A percentile compares a stretch with the other conserved stretches of the same genome.
phyloP scores from a whole-genome alignment of 2,113 vertebrate genomes.

The Chrysemys picta region DNA sequence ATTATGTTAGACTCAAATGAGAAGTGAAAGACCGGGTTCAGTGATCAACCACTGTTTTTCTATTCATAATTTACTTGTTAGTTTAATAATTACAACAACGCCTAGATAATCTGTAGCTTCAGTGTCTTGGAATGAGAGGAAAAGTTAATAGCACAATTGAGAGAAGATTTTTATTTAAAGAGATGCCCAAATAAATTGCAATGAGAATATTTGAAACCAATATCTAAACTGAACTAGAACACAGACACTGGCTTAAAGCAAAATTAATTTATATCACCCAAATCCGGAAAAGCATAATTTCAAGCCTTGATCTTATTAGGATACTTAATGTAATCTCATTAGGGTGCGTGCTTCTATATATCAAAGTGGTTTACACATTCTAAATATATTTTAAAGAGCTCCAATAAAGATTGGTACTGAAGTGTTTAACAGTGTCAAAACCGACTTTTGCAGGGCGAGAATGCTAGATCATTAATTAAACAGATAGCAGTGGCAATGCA shows the following conservation, averaged over 20 bases:
- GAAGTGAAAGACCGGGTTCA: conserved; percentile 70
- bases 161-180: conserved; percentile 4
- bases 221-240: conserved; percentile 39
- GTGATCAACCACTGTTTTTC: conserved; percentile 55
- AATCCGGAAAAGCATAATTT: conserved; percentile 75
- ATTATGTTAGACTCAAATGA: conserved; percentile 58
- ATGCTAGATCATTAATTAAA: conserved; percentile 36
- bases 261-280: conserved; percentile 74
- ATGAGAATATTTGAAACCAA: not conserved
- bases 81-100: conserved; percentile 60
- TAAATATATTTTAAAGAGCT: conserved; percentile 68
- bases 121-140: conserved; percentile 14
- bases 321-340: conserved; percentile 75
- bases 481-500: conserved; percentile 8
- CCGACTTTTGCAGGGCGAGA: conserved; percentile 48
- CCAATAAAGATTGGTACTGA: conserved; percentile 60
- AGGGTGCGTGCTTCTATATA: conserved; percentile 68
- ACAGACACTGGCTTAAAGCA: conserved; percentile 60
- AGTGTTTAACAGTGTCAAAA: conserved; percentile 53
- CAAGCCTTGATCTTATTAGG: conserved; percentile 73
- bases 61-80: conserved; percentile 47
- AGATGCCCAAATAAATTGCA: conserved; percentile 44
- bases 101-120: conserved; percentile 44
- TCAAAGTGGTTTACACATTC: conserved; percentile 69
- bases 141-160: conserved; percentile 32